phyloP scores from a whole-genome alignment of 2,797 vertebrate genomes.

The Lutjanus argentimaculatus region DNA sequence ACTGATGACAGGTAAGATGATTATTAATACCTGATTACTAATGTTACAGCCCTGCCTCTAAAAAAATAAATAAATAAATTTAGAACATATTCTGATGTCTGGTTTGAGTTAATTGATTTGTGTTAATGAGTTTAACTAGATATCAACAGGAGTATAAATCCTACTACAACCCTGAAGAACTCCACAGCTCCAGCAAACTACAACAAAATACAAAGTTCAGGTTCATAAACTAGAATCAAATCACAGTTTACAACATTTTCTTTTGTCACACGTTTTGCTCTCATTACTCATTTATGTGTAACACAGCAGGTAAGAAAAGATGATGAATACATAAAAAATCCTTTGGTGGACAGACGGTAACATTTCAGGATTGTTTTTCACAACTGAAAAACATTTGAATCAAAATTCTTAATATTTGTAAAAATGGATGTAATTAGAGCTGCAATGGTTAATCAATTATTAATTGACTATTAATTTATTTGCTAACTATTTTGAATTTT shows the following conservation, averaged over 20 bases:
- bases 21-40: neutral
- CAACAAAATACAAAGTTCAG: neutral
- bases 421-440: too few species aligned
- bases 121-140: neutral
- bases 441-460: too few species aligned
- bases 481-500: too few species aligned
- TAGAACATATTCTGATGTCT: neutral
- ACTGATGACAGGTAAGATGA: slow-evolving; percentile 45
- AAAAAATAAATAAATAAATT: too few species aligned
- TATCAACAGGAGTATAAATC: neutral
- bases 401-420: neutral
- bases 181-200: too few species aligned
- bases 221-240: neutral
- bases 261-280: too few species aligned
- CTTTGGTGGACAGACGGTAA: neutral
- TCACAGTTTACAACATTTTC: neutral
- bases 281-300: neutral
- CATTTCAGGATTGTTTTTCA: neutral
- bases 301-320: neutral
- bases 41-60: neutral
- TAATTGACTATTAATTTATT: too few species aligned
- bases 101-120: neutral
- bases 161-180: neutral
- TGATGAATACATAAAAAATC: neutral
- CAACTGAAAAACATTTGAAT: neutral